Base-by-base conservation (phyloP, 1,140 invertebrate species). In the Hestina assimilis region DNA sequence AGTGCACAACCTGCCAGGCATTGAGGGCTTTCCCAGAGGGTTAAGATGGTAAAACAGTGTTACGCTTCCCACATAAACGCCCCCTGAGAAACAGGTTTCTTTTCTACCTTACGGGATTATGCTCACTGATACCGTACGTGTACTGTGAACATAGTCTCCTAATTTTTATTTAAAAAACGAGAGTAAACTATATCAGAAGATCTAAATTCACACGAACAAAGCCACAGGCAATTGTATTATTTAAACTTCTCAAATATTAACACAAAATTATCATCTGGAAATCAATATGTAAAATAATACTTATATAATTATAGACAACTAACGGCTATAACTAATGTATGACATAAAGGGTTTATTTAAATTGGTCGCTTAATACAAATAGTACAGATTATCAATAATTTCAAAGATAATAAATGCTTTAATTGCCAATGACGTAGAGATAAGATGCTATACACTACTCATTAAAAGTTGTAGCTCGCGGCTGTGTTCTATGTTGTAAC, bases 371-470 rank as follows among this genome's bases (percentile, higher is more conserved):
- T 42, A 38, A 19, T 38, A 58, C 38, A 58, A 58, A 52, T 52
- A 52, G 45, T 21, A 38, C 21, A 50, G 41, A 52, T 45, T 59
- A 59, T 38, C 21, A 35, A 43, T 14, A 35, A 23, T 52, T 59
- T 51, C 52, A 59, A n/a, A 28, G 28, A 59, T 59, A 43, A 63
- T 52, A 59, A 64, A 60, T 45, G 52, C 15, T 43, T 41, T 64
- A 64, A 63, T 63, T 63, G 50, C 41, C 52, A 59, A 50, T 42
- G 59, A 63, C 54, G 58, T 45, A 41, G 23, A 60, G 62, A 64
- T 64, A 64, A 52, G 23, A 9, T 17, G 43, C 20, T 24, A 21
- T 40, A 26, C 21, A 42, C 56, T 35, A 46, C 21, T 59, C 56
- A 58, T 58, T 58, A 58, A 51, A 50, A 50, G 26, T 57, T 47